Percentiles rank a stretch among this genome's conserved stretches.
phyloP scores from a whole-genome alignment of 2,797 vertebrate genomes.

The Salarias fasciatus region DNA sequence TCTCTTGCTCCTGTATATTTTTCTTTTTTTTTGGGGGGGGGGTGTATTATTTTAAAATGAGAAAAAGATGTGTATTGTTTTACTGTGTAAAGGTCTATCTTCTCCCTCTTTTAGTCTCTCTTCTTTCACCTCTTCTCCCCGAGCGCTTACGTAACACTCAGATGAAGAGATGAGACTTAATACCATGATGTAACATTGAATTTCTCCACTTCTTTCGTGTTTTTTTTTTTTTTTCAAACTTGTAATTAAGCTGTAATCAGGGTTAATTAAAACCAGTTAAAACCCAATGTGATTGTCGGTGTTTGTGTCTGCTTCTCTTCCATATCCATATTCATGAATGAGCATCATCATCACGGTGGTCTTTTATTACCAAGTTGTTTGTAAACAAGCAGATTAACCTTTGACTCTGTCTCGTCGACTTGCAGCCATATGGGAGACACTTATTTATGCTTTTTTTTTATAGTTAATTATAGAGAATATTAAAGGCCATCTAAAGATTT shows the following conservation, averaged over 20 bases:
- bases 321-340: conserved; percentile 43
- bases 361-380: conserved; percentile 44
- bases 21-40: conserved; percentile 27
- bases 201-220: conserved; percentile 78
- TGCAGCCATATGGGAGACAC: conserved; percentile 1
- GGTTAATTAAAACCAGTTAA: conserved; percentile 88
- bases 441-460: no score
- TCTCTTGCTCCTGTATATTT: conserved; percentile 76
- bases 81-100: conserved; percentile 78
- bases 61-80: conserved; percentile 77
- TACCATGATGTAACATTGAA: conserved; percentile 85
- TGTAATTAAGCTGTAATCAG: conserved; percentile 89
- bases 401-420: conserved; percentile 25
- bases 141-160: conserved; percentile 80
- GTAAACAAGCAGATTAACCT: conserved; percentile 71
- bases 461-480: no score
- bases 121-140: conserved; percentile 61
- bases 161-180: conserved; percentile 79
- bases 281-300: conserved; percentile 71
- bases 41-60: conserved; percentile 75
- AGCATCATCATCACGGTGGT: conserved; percentile 15
- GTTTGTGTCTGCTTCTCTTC: conserved; percentile 38
- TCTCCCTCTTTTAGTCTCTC: conserved; percentile 62
- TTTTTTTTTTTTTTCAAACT: conserved; percentile 75
- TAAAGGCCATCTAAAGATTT: no score